Conservation (phyloP, 2,888 invertebrate species). For the Euplexia lucipara region DNA sequence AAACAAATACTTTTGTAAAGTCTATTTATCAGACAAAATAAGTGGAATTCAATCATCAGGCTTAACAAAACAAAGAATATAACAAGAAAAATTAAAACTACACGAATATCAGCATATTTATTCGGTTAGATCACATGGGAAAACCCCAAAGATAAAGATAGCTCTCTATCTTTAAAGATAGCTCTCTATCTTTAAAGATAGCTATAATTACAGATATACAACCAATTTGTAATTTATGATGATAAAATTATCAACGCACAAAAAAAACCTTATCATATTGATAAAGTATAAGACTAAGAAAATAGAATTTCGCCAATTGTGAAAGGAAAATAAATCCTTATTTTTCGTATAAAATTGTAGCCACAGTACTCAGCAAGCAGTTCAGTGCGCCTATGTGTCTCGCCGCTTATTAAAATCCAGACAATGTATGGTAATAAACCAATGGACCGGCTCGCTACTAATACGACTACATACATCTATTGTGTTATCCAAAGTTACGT, state of each 20-base stretch:
- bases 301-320: not conserved
- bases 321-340: constrained; percentile 3
- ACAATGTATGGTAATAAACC: constrained; percentile 48
- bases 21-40: no score
- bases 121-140: constrained; percentile 4
- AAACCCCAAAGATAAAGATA: not conserved
- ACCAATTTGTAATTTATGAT: constrained; percentile 4
- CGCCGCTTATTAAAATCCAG: constrained; percentile 42
- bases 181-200: no score
- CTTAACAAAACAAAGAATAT: no score
- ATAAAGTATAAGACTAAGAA: not conserved
- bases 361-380: not conserved
- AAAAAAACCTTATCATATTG: not conserved
- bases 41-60: no score
- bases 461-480: not conserved
- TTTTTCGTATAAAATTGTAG: constrained; percentile 2
- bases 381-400: constrained; percentile 24
- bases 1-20: no score
- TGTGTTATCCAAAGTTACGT: constrained; percentile 17
- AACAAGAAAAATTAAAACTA: not conserved
- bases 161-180: no score
- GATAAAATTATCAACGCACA: not conserved
- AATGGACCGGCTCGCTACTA: constrained; percentile 19
- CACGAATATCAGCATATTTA: not conserved
- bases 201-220: not conserved